Evolutionary conservation across 2,797 vertebrate species (phyloP).

Genomic region (Oreortyx pictus): DNA sequence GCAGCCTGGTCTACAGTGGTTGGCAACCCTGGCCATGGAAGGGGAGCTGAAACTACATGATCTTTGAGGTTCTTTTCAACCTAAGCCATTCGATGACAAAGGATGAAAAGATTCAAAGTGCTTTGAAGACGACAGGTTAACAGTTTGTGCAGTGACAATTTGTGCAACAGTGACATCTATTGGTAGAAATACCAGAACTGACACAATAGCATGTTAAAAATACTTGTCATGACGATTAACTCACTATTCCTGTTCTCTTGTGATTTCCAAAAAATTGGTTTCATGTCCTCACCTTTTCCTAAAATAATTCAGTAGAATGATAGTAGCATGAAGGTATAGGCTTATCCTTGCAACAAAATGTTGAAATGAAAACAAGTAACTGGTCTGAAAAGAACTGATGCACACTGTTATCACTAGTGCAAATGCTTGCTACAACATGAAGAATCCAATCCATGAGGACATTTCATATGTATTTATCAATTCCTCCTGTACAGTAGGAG

Average conservation of each 20-base stretch:
- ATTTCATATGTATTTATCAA: neutral
- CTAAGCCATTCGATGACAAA: neutral
- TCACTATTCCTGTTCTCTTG: neutral
- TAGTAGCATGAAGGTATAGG: neutral
- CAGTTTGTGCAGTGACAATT: neutral
- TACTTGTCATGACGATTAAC: neutral
- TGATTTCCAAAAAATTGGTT: neutral
- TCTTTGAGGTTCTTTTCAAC: no score
- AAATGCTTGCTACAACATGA: neutral
- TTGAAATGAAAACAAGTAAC: neutral
- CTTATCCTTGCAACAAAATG: neutral
- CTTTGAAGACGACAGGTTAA: neutral
- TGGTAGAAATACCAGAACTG: conserved; percentile 30
- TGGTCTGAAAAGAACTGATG: neutral
- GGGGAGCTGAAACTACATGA: no score
- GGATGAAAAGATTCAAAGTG: neutral
- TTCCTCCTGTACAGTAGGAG: neutral
- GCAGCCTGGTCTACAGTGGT: no score
- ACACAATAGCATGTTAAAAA: neutral
- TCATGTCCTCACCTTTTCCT: neutral
- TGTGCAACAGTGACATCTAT: conserved; percentile 74
- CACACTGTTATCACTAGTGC: neutral
- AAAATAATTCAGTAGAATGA: neutral
- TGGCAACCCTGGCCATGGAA: no score
- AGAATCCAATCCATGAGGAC: neutral